Base-by-base conservation (phyloP, 2,888 invertebrate genomes). In the Andrena bicolor region DNA sequence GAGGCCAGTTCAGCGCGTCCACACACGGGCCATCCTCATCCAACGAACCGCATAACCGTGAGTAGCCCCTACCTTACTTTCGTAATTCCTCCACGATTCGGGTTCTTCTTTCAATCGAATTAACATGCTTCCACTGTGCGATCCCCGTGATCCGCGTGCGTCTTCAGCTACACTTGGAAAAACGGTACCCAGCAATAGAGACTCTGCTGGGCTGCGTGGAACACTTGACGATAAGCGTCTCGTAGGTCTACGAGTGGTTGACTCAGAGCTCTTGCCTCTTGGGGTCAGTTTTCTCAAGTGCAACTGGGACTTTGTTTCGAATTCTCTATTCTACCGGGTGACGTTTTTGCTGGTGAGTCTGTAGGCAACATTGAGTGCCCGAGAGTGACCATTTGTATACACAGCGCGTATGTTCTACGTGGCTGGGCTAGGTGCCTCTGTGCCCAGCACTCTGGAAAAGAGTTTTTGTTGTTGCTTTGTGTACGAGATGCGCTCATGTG, bases 21-120 rank as follows among this genome's bases (percentile, higher is more conserved):
- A 1, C 49, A 2, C 30, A 2, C 64, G 49, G 41, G 3, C n/a
- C 10, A 60, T 48, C 51, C 13, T 49, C 58, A 0, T 53, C 32
- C 0, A n/a, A 71, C 6, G 41, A 6, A 4, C 26, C 41, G 58
- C 16, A 48, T 20, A 32, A 80, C 35, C 53, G 82, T 82, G 70
- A 82, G 82, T 82, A 82, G 8, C 20, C 35, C 26, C 16, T 53
- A 10, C n/a, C 10, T 61, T 4, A 0, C 20, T 16, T n/a, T 13
- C 16, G 10, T 8, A 51, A 49, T 13, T 30, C 16, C n/a, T 8
- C 10, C 26, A 6, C 8, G 6, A 72, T 49, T 7, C 53, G 20
- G 32, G 32, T 35, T 20, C 20, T 23, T 13, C 20, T 10, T 13
- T 13, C n/a, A 56, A 56, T 20, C 7, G 32, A 30, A 20, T 30